Evolutionary conservation across 1,140 invertebrate genomes (phyloP), one percentile per base, ranked within the genome.

Genomic region (Dendroctonus valens): DNA sequence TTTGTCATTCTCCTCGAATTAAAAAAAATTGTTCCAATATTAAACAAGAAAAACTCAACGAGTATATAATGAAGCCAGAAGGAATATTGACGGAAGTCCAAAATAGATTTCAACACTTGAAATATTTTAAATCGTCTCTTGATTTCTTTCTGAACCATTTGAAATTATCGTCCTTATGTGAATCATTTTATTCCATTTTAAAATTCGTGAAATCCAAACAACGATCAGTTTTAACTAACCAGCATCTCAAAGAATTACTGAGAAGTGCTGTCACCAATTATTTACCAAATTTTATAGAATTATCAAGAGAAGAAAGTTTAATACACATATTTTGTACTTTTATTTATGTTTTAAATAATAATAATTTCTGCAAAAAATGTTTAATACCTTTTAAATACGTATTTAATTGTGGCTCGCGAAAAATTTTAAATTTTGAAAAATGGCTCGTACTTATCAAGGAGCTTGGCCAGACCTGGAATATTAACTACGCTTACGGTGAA

Each of bases 41-140:
- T 70, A 67, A 71, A 69, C 59, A 67, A 69, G 65, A 71, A 69
- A 69, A 62, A 70, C 63, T 70, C 54, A 70, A 58, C 51, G 52
- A 70, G 58, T 67, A 67, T 62, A 63, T 54, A 55, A 67, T 53
- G 63, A 63, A 67, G 50, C 44, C 53, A 51, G 38, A 62, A 67
- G 12, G 49, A 61, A 48, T 67, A 51, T 62, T 70, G 52, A 54
- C 14, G 14, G 7, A 54, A 54, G 26, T 54, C 37, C 14, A 54
- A 54, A 54, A 54, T 54, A 38, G 7, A 54, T 54, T 54, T 54
- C 12, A 54, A 37, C 15, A 54, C 49, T 46, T 69, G 63, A 71
- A 69, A 55, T 55, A 68, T 60, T 66, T 61, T 71, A 50, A 55
- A 63, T 54, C 42, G 42, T 44, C 42, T 44, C 42, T 44, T 7